Evolutionary conservation across 1,140 invertebrate genomes (phyloP), one percentile per base, ranked within the genome.

Genomic region (Caligus rogercresseyi): DNA sequence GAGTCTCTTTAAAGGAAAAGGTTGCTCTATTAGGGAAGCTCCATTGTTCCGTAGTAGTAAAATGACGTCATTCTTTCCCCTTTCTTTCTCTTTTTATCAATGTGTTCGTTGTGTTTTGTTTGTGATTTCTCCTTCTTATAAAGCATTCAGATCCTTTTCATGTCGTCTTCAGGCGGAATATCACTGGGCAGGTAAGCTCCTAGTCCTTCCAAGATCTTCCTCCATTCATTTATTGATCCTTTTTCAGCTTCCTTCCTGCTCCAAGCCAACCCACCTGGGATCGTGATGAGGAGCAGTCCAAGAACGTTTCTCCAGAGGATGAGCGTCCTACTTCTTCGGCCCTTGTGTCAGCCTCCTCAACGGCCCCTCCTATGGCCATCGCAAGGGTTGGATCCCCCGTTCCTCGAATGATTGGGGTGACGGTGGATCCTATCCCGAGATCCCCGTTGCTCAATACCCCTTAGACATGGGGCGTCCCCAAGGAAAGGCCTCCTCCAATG

Each of bases 341-440:
- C 1, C 71, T 90, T 53, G 84, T 91, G n/a, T 82, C 85, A 63
- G 85, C 86, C 43, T 81, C 83, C 69, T 81, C 82, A 43, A 83
- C 84, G 68, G 87, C 89, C n/a, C 95, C 95, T 4, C 90, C 92
- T 98, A 98, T 79, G 92, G 93, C 0, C 84, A 92, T 68, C 80
- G 95, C 66, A 84, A 86, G 76, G 90, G 90, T 70, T 99, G 91
- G 89, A 76, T 96, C 3, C 95, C 95, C 15, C 74, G 93, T 25
- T 61, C 62, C 60, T 52, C 66, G 25, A 67, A 81, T 78, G 87
- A 89, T 75, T 89, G 81, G 79, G 81, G 81, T 69, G 94, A 98
- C 83, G 96, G 96, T 4, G 96, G 96, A 13, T 90, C 96, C 0
- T 99, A 93, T 75, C 95, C 96, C 0, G 96, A 99, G 76, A 94